Base-by-base conservation (phyloP, 2,888 invertebrate species). In the Apamea monoglypha region DNA sequence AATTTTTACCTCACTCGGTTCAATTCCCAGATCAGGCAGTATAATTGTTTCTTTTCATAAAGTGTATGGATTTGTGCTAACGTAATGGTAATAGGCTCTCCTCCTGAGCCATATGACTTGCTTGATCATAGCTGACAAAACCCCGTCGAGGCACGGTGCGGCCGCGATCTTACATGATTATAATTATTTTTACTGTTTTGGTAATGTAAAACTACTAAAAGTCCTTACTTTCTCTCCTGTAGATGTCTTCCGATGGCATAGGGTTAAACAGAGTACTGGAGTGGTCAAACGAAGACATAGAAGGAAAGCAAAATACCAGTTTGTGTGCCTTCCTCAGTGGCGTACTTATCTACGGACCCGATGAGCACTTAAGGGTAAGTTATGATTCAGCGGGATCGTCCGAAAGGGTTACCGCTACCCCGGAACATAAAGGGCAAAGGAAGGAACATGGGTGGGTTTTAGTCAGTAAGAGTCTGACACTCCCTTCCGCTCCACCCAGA, bases 191-290 rank as follows among this genome's bases (percentile, higher is more conserved):
- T 10, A 32, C 63, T 32, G 10, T 32, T 16, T 59, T n/a, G 21
- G 8, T 77, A 12, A 47, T 47, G 7, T 61, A 12, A 32, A 47
- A 53, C 21, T 29, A 36, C 10, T 44, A 10, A 40, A 59, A 76
- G 1, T 36, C 36, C 36, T 44, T 36, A n/a, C 5, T 81, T 71
- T 76, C 50, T 29, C 21, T 76, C 8, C 67, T 85, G 66, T 88
- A 97, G 97, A 84, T 97, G 32, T 59, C 88, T 8, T 96, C 95
- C 0, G 97, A 97, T 78, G 96, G 97, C 16, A 94, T 96, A 32
- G 93, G 92, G 14, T 95, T 97, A 95, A 91, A 93, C n/a, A 91
- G 92, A 1, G 86, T 90, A 21, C 80, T 95, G 74, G 97, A 97
- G 78, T 97, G 96, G 96, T 91, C 93, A 1, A 94, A 92, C 1